Conservation (phyloP, 2,797 vertebrate species). For the Tenualosa ilisha region DNA sequence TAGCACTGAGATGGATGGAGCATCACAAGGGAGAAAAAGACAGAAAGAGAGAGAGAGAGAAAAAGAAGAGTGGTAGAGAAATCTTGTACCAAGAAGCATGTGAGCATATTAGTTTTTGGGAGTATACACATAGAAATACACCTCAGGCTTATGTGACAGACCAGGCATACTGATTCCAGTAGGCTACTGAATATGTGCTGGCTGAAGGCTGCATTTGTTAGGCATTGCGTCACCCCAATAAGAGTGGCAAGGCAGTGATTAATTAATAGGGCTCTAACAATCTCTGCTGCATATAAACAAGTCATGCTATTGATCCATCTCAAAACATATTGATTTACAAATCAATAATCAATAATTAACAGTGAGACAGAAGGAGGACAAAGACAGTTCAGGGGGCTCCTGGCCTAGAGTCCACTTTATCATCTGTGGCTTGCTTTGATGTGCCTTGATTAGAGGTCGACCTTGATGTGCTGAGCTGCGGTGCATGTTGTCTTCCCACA, state of each 20-base stretch:
- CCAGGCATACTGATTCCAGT: neutral
- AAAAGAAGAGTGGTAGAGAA: neutral
- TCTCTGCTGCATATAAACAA: conserved; percentile 13
- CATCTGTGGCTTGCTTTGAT: conserved; percentile 14
- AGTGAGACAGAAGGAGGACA: neutral
- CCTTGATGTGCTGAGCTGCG: neutral
- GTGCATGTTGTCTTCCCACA: neutral
- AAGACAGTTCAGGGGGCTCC: neutral
- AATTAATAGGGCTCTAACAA: neutral
- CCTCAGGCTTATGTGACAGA: neutral
- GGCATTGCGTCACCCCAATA: neutral
- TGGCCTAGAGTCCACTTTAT: neutral
- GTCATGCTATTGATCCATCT: neutral
- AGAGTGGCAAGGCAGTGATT: neutral
- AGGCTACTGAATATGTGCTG: neutral
- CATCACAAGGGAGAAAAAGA: neutral
- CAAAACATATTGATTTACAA: neutral
- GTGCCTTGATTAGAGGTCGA: neutral
- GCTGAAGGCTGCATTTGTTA: neutral
- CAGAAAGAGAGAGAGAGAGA: neutral
- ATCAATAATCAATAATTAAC: conserved; percentile 1
- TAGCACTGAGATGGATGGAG: conserved; percentile 29
- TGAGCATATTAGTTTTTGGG: neutral
- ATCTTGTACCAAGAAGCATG: neutral
- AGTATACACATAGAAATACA: neutral